Conservation (phyloP, 2,113 vertebrate genomes). For the Nipponia nippon region DNA sequence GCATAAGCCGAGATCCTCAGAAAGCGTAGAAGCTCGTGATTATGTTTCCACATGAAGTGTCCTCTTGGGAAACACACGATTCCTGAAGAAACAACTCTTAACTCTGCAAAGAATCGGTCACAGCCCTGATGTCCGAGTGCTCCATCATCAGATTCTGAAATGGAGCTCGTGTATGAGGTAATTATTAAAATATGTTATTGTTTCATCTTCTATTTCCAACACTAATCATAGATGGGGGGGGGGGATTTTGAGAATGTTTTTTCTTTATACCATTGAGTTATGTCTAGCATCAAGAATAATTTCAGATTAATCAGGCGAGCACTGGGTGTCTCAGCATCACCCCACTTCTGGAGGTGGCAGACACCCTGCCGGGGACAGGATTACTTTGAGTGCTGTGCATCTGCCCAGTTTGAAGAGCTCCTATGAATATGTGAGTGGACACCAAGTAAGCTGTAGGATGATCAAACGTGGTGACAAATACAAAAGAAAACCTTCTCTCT, state of each 20-base stretch:
- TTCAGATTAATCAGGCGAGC: not conserved
- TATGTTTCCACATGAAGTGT: not conserved
- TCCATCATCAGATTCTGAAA: not conserved
- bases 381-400: not conserved
- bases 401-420: not conserved
- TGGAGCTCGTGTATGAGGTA: fast-evolving
- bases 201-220: not conserved
- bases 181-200: not conserved
- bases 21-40: not conserved
- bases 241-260: not conserved
- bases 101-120: not conserved
- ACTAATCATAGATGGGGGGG: not conserved
- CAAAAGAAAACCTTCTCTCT: not conserved
- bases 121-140: not conserved
- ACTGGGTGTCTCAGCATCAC: not conserved
- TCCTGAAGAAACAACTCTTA: not conserved
- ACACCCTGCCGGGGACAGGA: not conserved
- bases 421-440: not conserved
- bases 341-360: not conserved
- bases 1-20: not conserved
- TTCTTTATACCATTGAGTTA: not conserved
- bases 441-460: not conserved
- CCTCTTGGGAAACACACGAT: not conserved
- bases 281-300: not conserved
- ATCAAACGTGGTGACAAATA: not conserved